These are phyloP conservation scores for Forbesichthys agassizii DNA, from an alignment of 2,113 vertebrate genomes.

Conservation along the genomic window DNA sequence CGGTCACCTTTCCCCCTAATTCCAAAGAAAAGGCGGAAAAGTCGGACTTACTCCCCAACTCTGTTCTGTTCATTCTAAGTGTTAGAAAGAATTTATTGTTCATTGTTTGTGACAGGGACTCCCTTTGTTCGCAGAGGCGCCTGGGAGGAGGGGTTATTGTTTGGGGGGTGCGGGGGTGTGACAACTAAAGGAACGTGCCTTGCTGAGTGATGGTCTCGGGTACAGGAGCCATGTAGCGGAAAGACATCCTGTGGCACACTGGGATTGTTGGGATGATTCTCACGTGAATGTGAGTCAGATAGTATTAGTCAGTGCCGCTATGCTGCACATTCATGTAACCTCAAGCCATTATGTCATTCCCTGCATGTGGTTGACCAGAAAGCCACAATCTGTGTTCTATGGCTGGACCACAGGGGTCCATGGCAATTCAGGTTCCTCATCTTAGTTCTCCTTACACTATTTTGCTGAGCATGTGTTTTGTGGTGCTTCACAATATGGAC, in stretches of 20 bases:
- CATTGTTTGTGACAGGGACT: conserved; percentile 76
- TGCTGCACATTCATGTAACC: too few relatives aligned
- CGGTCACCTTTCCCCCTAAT: conserved; percentile 46
- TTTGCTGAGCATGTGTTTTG: not conserved
- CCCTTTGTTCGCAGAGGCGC: conserved; percentile 75
- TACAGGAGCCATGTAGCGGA: conserved; percentile 38
- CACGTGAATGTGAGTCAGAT: not conserved
- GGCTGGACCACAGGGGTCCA: not conserved
- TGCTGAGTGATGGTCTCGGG: conserved; percentile 48
- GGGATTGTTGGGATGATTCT: not conserved
- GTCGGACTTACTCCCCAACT: conserved; percentile 67
- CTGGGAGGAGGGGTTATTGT: conserved; percentile 65
- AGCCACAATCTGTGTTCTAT: not conserved
- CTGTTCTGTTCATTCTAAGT: conserved; percentile 59
- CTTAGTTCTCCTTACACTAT: not conserved
- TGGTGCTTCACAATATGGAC: too few relatives aligned
- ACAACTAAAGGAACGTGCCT: conserved; percentile 51
- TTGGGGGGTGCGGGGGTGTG: conserved; percentile 60
- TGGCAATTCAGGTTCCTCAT: not conserved
- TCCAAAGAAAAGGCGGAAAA: conserved; percentile 58
- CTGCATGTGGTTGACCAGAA: conserved; percentile 24
- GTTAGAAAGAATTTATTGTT: conserved; percentile 73
- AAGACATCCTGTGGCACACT: conserved; percentile 19
- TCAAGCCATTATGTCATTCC: conserved; percentile 27
- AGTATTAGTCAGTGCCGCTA: conserved; percentile 44